Conservation (phyloP, 2,113 vertebrate genomes). For the Zosterops pallidus region DNA sequence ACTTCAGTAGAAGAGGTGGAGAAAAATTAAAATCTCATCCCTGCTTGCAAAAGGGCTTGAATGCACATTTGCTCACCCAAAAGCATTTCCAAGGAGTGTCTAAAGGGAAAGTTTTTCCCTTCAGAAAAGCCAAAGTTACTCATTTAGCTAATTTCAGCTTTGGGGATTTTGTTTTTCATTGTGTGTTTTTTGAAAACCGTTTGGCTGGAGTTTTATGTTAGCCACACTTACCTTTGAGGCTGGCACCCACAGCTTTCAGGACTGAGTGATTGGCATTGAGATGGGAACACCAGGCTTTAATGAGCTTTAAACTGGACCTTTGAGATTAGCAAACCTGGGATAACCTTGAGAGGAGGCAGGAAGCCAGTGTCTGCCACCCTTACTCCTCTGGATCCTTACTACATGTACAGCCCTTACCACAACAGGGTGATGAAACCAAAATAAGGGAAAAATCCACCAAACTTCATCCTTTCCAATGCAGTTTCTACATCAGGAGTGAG, state of each 20-base stretch:
- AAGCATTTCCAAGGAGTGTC: neutral
- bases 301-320: neutral
- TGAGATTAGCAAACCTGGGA: neutral
- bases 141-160: neutral
- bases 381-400: neutral
- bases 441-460: neutral
- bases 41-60: neutral
- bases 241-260: neutral
- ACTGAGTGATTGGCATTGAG: neutral
- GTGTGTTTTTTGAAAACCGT: neutral
- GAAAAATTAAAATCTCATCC: neutral
- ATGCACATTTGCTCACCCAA: neutral
- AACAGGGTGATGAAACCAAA: neutral
- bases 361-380: neutral
- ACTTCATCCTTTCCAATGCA: neutral
- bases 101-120: neutral
- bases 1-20: conserved; percentile 17
- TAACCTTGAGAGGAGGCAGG: neutral
- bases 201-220: neutral
- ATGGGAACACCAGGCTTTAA: neutral
- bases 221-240: neutral
- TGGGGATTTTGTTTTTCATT: neutral
- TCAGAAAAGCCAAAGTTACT: neutral
- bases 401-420: neutral
- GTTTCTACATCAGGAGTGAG: neutral